Evolutionary conservation across 2,888 invertebrate genomes (phyloP).

Genomic region (Phyto melanocephala): DNA sequence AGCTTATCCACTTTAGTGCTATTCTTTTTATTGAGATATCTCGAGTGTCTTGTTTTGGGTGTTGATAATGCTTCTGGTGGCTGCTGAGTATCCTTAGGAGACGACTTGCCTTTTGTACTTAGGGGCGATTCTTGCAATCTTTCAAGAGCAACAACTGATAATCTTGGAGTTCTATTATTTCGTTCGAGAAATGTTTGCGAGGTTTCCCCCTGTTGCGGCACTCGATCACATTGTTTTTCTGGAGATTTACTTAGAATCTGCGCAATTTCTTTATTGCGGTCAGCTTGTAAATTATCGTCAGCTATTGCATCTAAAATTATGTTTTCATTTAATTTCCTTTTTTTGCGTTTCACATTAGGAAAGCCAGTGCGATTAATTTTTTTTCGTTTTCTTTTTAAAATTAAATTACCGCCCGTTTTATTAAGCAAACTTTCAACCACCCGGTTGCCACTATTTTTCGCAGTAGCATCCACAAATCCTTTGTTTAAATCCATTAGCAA

Average conservation of each 20-base stretch:
- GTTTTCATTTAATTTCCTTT: constrained; percentile 81
- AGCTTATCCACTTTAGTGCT: constrained; percentile 42
- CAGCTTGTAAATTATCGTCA: constrained; percentile 42
- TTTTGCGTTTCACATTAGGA: constrained; percentile 90
- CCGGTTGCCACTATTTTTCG: constrained; percentile 67
- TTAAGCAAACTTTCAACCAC: constrained; percentile 77
- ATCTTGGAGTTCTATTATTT: constrained; percentile 79
- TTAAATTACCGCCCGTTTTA: constrained; percentile 75
- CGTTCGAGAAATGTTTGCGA: constrained; percentile 84
- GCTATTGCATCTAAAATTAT: constrained; percentile 54
- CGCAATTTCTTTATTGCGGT: constrained; percentile 12
- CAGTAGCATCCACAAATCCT: constrained; percentile 63
- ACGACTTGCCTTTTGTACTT: constrained; percentile 41
- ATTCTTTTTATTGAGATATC: constrained; percentile 46
- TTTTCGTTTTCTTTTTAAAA: constrained; percentile 83
- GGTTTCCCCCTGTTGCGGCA: constrained; percentile 85
- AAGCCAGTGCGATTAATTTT: constrained; percentile 93
- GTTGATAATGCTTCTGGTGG: constrained; percentile 13
- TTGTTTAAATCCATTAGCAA: constrained; percentile 74
- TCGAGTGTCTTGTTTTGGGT: constrained; percentile 33
- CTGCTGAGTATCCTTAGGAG: constrained; percentile 34
- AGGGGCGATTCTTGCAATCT: constrained; percentile 80
- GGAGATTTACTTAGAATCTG: neutral
- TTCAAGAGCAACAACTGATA: constrained; percentile 83
- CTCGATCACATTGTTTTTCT: constrained; percentile 81